phyloP scores from a whole-genome alignment of 2,113 vertebrate species.

The Pteropus alecto region DNA sequence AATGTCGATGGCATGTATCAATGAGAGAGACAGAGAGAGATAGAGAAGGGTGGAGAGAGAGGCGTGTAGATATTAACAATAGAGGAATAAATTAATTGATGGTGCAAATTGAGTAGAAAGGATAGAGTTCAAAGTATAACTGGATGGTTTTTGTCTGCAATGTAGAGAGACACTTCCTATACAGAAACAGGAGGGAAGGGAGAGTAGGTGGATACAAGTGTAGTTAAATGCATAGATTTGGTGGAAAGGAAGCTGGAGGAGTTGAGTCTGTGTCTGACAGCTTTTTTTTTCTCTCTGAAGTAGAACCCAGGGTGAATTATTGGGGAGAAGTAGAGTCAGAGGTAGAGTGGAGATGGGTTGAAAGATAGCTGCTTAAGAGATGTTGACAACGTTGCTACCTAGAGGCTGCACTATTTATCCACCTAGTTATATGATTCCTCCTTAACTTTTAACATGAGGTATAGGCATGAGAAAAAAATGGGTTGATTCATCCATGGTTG shows the following conservation, averaged over 20 bases:
- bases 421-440: background rate
- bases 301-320: background rate
- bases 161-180: background rate
- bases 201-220: background rate
- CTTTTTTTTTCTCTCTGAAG: background rate
- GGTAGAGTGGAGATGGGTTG: background rate
- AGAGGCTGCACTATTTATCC: background rate
- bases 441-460: background rate
- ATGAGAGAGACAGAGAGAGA: background rate
- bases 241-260: background rate
- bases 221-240: background rate
- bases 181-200: background rate
- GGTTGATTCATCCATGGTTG: background rate
- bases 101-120: background rate
- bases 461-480: background rate
- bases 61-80: background rate
- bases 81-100: background rate
- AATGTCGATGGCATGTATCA: background rate
- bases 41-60: background rate
- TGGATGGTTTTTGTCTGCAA: background rate
- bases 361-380: background rate
- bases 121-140: background rate
- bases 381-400: background rate
- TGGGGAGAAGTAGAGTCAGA: background rate
- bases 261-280: background rate